A percentile compares a stretch with the other conserved stretches of the same genome.
phyloP scores from a whole-genome alignment of 2,113 vertebrate species.

The Pterophyllum scalare region DNA sequence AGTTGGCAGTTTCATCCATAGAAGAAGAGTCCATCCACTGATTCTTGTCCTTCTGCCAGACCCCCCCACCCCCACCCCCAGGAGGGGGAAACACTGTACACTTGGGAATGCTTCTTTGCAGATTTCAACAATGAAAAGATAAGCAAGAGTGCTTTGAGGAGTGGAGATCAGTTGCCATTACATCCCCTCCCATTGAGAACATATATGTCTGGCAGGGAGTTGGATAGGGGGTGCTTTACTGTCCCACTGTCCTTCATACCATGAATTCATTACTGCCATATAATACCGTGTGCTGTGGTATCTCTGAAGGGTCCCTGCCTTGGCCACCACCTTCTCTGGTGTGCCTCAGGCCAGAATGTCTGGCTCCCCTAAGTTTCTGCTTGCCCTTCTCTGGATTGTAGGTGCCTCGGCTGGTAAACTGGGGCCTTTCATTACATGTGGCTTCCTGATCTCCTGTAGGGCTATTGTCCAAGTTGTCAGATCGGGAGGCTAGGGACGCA shows the following conservation, averaged over 20 bases:
- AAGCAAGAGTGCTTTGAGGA: constrained; percentile 62
- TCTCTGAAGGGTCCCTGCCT: constrained; percentile 84
- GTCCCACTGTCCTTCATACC: constrained; percentile 85
- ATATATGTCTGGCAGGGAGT: constrained; percentile 25
- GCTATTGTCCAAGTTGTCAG: constrained; percentile 39
- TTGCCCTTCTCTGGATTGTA: constrained; percentile 94
- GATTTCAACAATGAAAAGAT: constrained; percentile 52
- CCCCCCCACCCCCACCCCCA: neutral
- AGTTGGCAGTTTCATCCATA: constrained; percentile 44
- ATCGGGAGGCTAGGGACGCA: constrained; percentile 20
- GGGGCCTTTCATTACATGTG: constrained; percentile 81
- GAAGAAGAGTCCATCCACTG: constrained; percentile 31
- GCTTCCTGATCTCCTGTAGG: constrained; percentile 75
- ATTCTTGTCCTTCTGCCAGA: constrained; percentile 25
- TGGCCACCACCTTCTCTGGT: constrained; percentile 78
- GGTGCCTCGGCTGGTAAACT: constrained; percentile 92
- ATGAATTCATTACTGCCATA: constrained; percentile 96
- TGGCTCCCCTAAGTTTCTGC: constrained; percentile 91
- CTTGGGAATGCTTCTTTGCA: constrained; percentile 67
- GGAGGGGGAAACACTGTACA: constrained; percentile 57
- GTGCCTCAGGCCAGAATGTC: constrained; percentile 84
- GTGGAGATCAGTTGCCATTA: constrained; percentile 28
- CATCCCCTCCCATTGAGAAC: constrained; percentile 21
- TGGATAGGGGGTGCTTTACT: constrained; percentile 47
- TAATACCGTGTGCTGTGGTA: constrained; percentile 85